Percentiles rank a stretch among this genome's conserved stretches.
These are phyloP conservation scores for Diorhabda carinulata DNA, from an alignment of 1,140 invertebrate species.

Conservation along the genomic window DNA sequence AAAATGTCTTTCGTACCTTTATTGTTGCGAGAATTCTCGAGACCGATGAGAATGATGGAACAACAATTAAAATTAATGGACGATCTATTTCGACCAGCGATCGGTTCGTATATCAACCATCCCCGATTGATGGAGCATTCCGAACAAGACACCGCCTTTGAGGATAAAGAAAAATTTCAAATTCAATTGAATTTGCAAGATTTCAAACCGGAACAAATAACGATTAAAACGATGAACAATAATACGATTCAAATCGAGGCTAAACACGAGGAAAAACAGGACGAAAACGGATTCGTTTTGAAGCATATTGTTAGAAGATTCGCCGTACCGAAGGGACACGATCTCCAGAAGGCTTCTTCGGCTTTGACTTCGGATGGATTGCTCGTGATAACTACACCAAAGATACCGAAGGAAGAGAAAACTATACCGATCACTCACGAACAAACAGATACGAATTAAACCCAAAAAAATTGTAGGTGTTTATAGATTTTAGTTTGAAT, in stretches of 20 bases:
- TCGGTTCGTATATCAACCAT: constrained; percentile 14
- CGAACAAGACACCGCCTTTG: constrained; percentile 18
- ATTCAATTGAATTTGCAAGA: constrained; percentile 65
- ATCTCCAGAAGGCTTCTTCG: constrained; percentile 56
- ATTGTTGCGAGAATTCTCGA: constrained; percentile 35
- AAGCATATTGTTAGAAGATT: constrained; percentile 64
- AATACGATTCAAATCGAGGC: constrained; percentile 58
- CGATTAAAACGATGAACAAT: constrained; percentile 59
- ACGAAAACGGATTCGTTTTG: constrained; percentile 53
- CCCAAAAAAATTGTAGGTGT: too few relatives aligned
- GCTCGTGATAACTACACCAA: constrained; percentile 58
- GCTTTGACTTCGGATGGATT: constrained; percentile 63
- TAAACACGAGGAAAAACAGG: constrained; percentile 53
- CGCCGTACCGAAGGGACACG: constrained; percentile 59
- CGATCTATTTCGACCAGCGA: constrained; percentile 28
- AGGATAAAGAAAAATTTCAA: constrained; percentile 56
- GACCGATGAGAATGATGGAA: constrained; percentile 37
- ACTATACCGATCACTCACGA: constrained; percentile 47
- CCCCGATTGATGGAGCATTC: constrained; percentile 27
- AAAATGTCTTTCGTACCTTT: constrained; percentile 30
- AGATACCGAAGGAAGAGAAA: constrained; percentile 46
- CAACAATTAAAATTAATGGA: constrained; percentile 33
- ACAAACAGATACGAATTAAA: neutral
- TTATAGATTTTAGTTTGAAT: too few relatives aligned
- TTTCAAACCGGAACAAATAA: constrained; percentile 72